Evolutionary conservation across 2,113 vertebrate genomes (phyloP).

Genomic region (Lontra canadensis): DNA sequence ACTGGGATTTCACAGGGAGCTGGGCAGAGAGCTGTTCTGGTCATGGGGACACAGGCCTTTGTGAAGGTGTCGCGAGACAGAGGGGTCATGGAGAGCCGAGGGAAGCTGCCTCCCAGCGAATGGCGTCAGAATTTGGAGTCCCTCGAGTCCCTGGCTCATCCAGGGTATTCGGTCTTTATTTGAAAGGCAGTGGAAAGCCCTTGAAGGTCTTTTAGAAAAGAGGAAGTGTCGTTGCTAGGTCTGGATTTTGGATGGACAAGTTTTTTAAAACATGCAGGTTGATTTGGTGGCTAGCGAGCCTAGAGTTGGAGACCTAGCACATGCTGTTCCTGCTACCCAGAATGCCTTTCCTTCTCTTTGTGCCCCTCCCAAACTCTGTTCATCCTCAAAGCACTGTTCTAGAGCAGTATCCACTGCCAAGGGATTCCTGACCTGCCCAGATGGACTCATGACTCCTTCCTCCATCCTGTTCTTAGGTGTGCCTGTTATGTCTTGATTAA

Average conservation of each 20-base stretch:
- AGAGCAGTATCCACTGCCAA: too few relatives aligned
- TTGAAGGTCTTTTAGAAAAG: not conserved
- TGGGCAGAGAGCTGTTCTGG: not conserved
- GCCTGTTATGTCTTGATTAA: not conserved
- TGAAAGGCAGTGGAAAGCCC: not conserved
- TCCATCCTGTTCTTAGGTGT: not conserved
- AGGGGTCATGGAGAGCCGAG: fast-evolving
- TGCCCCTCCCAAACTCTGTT: not conserved
- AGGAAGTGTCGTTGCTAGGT: not conserved
- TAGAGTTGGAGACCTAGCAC: not conserved
- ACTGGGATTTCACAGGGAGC: not conserved
- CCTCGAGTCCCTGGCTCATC: not conserved
- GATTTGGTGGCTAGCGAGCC: not conserved
- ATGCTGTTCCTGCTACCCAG: not conserved
- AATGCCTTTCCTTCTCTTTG: not conserved
- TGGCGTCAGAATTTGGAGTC: not conserved
- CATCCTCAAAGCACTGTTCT: not conserved
- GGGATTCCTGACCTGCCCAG: not conserved
- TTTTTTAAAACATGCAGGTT: not conserved
- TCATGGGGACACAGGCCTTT: not conserved
- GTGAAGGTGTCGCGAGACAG: too few relatives aligned
- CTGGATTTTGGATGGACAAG: not conserved
- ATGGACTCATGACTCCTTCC: not conserved
- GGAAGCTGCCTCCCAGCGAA: not conserved
- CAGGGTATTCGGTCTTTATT: not conserved